Percentiles rank a stretch among this genome's conserved stretches.
These are phyloP conservation scores for Portevinia maculata DNA, from an alignment of 2,888 invertebrate species.

Conservation along the genomic window DNA sequence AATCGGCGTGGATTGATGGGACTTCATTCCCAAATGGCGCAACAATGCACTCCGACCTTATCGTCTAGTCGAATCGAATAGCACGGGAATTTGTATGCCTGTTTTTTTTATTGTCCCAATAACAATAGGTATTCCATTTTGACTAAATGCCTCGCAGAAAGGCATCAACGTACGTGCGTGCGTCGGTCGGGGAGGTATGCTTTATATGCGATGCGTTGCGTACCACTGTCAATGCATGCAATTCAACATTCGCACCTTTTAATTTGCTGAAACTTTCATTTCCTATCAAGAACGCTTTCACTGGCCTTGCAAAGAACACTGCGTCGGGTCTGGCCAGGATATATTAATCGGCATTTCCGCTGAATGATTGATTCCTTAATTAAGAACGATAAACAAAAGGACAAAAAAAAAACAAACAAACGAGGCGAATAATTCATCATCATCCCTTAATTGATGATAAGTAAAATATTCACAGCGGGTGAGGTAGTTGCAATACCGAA, in stretches of 20 bases:
- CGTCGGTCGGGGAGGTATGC: not conserved
- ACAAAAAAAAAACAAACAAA: not conserved
- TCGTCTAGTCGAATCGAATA: slow-evolving; percentile 10
- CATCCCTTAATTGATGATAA: slow-evolving; percentile 36
- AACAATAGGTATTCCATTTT: not conserved
- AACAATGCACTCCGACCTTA: slow-evolving; percentile 36
- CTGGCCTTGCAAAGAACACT: slow-evolving; percentile 12
- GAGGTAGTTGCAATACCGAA: not conserved
- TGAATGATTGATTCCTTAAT: slow-evolving; percentile 64
- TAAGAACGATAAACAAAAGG: slow-evolving; percentile 41
- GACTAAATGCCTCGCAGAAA: no score
- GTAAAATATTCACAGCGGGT: not conserved
- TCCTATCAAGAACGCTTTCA: slow-evolving; percentile 7
- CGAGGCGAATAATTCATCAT: slow-evolving; percentile 51
- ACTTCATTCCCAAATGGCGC: slow-evolving; percentile 55
- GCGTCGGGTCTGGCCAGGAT: slow-evolving; percentile 15
- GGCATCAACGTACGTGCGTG: no score
- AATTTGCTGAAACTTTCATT: slow-evolving; percentile 32
- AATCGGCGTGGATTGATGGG: slow-evolving; percentile 70
- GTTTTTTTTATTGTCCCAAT: slow-evolving; percentile 2
- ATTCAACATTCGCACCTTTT: slow-evolving; percentile 12
- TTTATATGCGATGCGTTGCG: not conserved
- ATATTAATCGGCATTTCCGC: slow-evolving; percentile 46
- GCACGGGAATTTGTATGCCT: slow-evolving; percentile 2
- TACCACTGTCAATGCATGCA: slow-evolving; percentile 5